Base-by-base conservation (phyloP, 2,888 invertebrate species). In the Brachyptera risi region DNA sequence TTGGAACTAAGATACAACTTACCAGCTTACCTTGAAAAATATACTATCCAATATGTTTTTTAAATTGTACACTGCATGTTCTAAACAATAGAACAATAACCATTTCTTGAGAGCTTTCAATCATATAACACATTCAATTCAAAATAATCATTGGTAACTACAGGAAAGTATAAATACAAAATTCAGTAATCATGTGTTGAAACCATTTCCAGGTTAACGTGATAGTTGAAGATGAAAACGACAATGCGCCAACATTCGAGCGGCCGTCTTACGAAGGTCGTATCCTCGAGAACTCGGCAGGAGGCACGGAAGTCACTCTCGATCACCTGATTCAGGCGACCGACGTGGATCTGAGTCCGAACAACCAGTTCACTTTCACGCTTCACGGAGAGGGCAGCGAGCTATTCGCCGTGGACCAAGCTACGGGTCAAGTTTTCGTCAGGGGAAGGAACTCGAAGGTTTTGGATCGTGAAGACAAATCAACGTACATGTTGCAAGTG, bases 181-280 rank as follows among this genome's bases (percentile, higher is more conserved):
- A n/a, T n/a, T n/a, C n/a, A n/a, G n/a, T n/a, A n/a, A n/a, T n/a
- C n/a, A n/a, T n/a, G n/a, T n/a, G n/a, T n/a, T n/a, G n/a, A n/a
- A n/a, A n/a, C n/a, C n/a, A n/a, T 23, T 62, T 66, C 9, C 56
- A 77, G 75, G 78, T 90, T 1, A 86, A 85, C 11, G 81, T 93
- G 27, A 78, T 85, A 59, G 90, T 93, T 0, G 88, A 90, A 63
- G 93, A 94, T 71, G 90, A 90, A 64, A 93, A 94, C 70, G 93
- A 93, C 70, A 92, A 92, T 70, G 82, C 91, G 2, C 95, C 96
- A 0, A 74, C 83, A 61, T 95, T 96, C 72, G 85, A 87, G 66
- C 75, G 82, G 11, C 71, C 80, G 1, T 73, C 78, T 1, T 95
- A 92, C 71, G 87, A 90, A 68, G 91, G 92, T 1, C 79, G 81